Evolutionary conservation across 2,113 vertebrate species (phyloP), one percentile per base, ranked within the genome.

Genomic region (Plecturocebus donacophilus): DNA sequence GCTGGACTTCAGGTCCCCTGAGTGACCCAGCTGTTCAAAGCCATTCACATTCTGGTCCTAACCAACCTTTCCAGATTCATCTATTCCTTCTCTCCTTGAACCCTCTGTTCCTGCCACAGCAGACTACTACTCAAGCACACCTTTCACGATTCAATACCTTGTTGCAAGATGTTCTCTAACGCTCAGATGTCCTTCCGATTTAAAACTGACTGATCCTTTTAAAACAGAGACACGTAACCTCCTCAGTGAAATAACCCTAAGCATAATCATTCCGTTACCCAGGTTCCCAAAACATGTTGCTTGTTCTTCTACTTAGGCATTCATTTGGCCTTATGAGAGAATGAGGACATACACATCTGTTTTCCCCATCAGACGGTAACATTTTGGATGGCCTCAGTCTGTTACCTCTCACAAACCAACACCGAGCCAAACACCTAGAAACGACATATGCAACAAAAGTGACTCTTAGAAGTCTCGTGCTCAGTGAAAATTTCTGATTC

Each of bases 141-240:
- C 56, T 87, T 85, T 77, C 84, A 76, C 4, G 12, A 61, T 52
- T 70, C 70, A 88, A 32, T 80, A 64, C 38, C 35, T 47, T 3
- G 20, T 73, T 83, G 92, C 47, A 76, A 52, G 79, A 93, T n/a
- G 80, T 71, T 82, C 71, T 90, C 76, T 88, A 32, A 7, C 17
- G 84, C 75, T 96, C 64, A 38, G 38, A 90, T 21, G 11, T 77
- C 25, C 93, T 82, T 52, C 90, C 79, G 70, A 90, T 96, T 84
- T 95, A 90, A 94, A 96, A 92, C 76, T 4, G 20, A 94, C 19
- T 32, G 71, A 94, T 92, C 12, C 81, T 80, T 96, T 76, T 54
- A 77, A 40, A 87, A 16, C 40, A 80, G 32, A 23, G 8, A 84
- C 83, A 81, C 5, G 14, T 85, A 92, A 95, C 47, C 90, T 32